phyloP scores from a whole-genome alignment of 1,140 invertebrate species.

The Tribolium castaneum region DNA sequence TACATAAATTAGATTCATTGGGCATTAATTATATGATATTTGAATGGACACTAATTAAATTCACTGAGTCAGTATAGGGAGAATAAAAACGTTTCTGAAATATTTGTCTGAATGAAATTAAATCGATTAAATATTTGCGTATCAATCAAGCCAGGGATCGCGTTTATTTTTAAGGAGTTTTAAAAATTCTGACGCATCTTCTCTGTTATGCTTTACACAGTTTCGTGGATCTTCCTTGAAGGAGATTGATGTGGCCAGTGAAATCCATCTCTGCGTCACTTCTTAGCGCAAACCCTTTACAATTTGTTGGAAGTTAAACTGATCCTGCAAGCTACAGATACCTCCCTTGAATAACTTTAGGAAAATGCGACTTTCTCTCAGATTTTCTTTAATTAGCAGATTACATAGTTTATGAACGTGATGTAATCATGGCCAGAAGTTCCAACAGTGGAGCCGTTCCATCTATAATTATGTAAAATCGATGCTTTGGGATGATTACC shows the following conservation, averaged over 20 bases:
- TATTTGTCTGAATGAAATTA: not conserved
- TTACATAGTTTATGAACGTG: not conserved
- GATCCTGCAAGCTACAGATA: not conserved
- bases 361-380: not conserved
- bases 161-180: not conserved
- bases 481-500: not conserved
- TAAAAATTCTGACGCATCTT: not conserved
- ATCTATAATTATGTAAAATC: constrained; percentile 11
- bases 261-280: not conserved
- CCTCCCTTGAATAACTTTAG: not conserved
- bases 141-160: not conserved
- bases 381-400: not conserved
- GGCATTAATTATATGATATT: not conserved
- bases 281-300: not conserved
- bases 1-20: too few species aligned
- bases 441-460: not conserved
- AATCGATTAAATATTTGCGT: not conserved
- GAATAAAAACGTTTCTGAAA: too few species aligned
- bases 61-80: too few species aligned
- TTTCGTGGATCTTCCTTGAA: not conserved
- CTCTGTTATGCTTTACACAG: not conserved
- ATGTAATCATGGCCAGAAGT: not conserved
- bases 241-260: not conserved
- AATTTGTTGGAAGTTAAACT: not conserved
- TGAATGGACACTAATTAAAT: not conserved